Conservation (phyloP, 1,140 invertebrate species). For the Antheraea pernyi region DNA sequence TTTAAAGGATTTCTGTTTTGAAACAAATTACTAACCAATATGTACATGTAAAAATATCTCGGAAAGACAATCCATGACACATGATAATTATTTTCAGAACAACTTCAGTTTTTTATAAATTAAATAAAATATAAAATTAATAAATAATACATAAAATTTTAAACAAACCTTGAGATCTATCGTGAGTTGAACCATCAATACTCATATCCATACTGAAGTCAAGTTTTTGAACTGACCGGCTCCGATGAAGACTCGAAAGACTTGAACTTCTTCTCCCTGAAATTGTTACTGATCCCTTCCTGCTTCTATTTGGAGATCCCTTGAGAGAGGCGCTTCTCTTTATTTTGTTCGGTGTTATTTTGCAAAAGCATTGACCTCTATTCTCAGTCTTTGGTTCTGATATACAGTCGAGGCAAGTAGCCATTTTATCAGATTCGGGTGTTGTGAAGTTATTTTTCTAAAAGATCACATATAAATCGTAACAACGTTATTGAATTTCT, state of each 20-base stretch:
- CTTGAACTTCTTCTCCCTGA: conserved; percentile 61
- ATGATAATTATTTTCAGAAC: too few species aligned
- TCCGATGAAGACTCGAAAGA: conserved; percentile 65
- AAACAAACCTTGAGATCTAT: conserved; percentile 51
- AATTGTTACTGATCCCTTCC: conserved; percentile 43
- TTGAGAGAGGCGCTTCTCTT: conserved; percentile 60
- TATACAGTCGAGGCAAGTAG: conserved; percentile 56
- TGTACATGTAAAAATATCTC: too few species aligned
- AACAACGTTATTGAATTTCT: too few species aligned
- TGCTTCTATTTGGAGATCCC: conserved; percentile 48
- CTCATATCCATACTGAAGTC: conserved; percentile 77
- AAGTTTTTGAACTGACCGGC: conserved; percentile 66
- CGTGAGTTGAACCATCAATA: conserved; percentile 62
- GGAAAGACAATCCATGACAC: too few species aligned
- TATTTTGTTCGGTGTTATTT: conserved; percentile 50
- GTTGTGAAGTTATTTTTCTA: conserved; percentile 70
- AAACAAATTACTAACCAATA: too few species aligned
- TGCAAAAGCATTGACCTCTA: conserved; percentile 51
- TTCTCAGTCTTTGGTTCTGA: conserved; percentile 39
- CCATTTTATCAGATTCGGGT: conserved; percentile 65
- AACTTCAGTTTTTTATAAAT: too few species aligned
- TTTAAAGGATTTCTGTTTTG: too few species aligned
- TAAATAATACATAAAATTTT: too few species aligned
- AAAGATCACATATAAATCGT: conserved; percentile 31
- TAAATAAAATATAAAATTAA: too few species aligned